Conservation (phyloP, 2,113 vertebrate species). For the Pithys albifrons region DNA sequence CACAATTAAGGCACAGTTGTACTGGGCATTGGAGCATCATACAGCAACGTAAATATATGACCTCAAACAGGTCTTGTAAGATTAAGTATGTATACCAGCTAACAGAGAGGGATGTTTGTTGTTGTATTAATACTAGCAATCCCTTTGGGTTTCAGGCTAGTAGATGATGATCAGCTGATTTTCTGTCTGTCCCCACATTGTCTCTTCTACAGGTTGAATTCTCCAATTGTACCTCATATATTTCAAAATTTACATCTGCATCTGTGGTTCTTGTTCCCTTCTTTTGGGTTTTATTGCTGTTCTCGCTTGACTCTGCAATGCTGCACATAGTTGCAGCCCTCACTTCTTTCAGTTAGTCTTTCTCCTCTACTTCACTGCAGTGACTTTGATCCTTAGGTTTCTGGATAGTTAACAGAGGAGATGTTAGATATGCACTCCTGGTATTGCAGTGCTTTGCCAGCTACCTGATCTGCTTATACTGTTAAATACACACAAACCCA, state of each 20-base stretch:
- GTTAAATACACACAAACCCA: not conserved
- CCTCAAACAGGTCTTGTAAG: not conserved
- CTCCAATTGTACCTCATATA: not conserved
- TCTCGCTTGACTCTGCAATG: not conserved
- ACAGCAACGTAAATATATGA: not conserved
- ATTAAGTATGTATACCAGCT: not conserved
- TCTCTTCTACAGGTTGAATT: not conserved
- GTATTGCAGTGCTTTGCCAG: not conserved
- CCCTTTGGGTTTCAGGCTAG: not conserved
- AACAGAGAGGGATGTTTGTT: not conserved
- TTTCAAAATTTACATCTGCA: not conserved
- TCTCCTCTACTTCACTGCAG: not conserved
- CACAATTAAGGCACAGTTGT: not conserved
- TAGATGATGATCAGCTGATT: not conserved
- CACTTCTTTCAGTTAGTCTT: not conserved
- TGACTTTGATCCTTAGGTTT: not conserved
- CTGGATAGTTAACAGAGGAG: rapidly evolving
- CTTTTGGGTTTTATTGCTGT: not conserved
- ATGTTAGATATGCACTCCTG: not conserved
- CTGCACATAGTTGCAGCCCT: not conserved
- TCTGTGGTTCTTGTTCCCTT: not conserved
- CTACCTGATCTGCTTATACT: not conserved
- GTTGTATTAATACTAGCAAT: not conserved
- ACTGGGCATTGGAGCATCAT: not conserved
- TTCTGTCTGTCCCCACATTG: not conserved